Evolutionary conservation across 2,113 vertebrate species (phyloP).

Genomic region (Xenopus borealis): DNA sequence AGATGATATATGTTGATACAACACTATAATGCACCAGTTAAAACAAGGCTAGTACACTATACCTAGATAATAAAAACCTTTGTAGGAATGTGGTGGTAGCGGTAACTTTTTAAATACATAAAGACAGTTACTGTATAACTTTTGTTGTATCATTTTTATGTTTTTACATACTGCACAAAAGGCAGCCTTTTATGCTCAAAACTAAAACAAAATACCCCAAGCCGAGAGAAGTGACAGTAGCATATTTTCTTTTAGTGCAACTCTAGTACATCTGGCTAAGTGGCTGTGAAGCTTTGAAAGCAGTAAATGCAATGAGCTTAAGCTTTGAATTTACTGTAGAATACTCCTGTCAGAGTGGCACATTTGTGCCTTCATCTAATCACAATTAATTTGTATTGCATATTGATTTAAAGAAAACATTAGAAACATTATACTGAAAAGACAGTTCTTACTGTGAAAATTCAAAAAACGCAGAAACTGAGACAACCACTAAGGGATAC

Average conservation of each 20-base stretch:
- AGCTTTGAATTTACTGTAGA: slow-evolving; percentile 20
- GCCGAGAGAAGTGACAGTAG: too few species aligned
- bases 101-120: too few species aligned
- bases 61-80: too few species aligned
- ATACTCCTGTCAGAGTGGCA: slow-evolving; percentile 19
- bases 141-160: too few species aligned
- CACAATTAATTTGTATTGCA: slow-evolving; percentile 32
- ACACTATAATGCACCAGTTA: too few species aligned
- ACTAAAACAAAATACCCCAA: too few species aligned
- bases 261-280: neutral
- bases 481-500: slow-evolving; percentile 24
- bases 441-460: slow-evolving; percentile 30
- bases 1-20: too few species aligned
- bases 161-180: too few species aligned
- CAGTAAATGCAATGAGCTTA: slow-evolving; percentile 18
- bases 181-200: too few species aligned
- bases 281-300: neutral
- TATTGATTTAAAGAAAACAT: slow-evolving; percentile 37
- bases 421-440: slow-evolving; percentile 30
- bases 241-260: neutral
- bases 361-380: slow-evolving; percentile 31
- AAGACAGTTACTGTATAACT: too few species aligned
- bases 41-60: too few species aligned
- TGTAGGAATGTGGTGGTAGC: too few species aligned
- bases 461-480: slow-evolving; percentile 24